Evolutionary conservation across 2,888 invertebrate genomes (phyloP), one percentile per base, ranked within the genome.

Genomic region (Drosophila buzzatii): DNA sequence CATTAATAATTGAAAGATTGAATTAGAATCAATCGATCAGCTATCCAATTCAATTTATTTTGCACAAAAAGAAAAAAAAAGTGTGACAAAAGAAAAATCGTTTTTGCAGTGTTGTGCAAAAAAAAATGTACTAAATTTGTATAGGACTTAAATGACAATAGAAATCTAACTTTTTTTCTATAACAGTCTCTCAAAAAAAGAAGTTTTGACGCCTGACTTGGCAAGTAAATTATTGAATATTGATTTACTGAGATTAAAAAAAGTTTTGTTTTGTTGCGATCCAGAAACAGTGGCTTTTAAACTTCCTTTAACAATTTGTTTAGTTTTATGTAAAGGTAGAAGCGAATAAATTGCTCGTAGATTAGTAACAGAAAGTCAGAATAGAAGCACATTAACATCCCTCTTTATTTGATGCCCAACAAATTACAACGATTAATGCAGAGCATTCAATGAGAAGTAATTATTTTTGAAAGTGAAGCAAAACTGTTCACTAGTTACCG

Each of bases 401-500:
- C 7, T 0, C 37, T 10, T 9, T 37, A 9, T 41, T 39, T 6
- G 7, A 27, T 56, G 7, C 14, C 6, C 42, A 20, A 20, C 16
- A 16, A 33, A 16, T 44, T 10, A 33, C 0, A 14, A 20, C 18
- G 27, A 62, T 37, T 37, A 16, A 23, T 16, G 62, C n/a, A n/a
- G 37, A 57, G 9, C 16, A 10, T 10, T 42, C 45, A 47, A 52
- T 33, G 35, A n/a, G 8, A 57, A 58, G 33, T 37, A 55, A 70
- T 59, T 49, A 59, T 58, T 45, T 53, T 44, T n/a, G 10, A 14
- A 27, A 47, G 33, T 20, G 42, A 68, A 27, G 33, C 39, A 35
- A 35, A 51, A 7, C 16, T 9, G 3, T n/a, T n/a, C 10, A 3
- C 20, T 23, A 4, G 2, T 9, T 41, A 9, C 3, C 18, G 20